A percentile compares a stretch with the other conserved stretches of the same genome.
Conservation (phyloP, 1,140 invertebrate genomes). For the Trissolcus basalis region DNA sequence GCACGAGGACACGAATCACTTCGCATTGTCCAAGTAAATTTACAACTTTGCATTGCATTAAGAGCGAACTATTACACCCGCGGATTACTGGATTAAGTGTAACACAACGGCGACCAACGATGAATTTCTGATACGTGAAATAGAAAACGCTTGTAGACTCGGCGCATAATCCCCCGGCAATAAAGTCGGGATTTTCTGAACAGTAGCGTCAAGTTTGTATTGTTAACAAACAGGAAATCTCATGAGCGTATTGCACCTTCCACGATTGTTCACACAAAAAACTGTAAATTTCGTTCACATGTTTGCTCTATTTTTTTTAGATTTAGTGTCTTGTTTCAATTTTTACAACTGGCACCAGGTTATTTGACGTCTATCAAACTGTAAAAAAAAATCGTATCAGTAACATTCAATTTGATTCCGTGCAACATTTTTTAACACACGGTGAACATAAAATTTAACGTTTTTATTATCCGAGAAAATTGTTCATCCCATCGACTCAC, state of each 20-base stretch:
- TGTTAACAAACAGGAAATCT: slow-evolving; percentile 35
- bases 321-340: too few relatives aligned
- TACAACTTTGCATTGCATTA: slow-evolving; percentile 53
- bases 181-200: slow-evolving; percentile 55
- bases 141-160: slow-evolving; percentile 54
- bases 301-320: too few relatives aligned
- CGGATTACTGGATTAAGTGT: slow-evolving; percentile 55
- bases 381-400: too few relatives aligned
- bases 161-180: slow-evolving; percentile 45
- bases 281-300: slow-evolving; percentile 21
- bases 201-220: slow-evolving; percentile 32
- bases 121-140: slow-evolving; percentile 53
- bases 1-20: slow-evolving; percentile 2
- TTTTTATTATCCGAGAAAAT: slow-evolving; percentile 28
- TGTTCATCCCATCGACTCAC: slow-evolving; percentile 14
- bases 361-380: too few relatives aligned
- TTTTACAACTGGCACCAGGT: too few relatives aligned
- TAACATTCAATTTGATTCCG: too few relatives aligned
- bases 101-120: slow-evolving; percentile 45
- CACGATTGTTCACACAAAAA: slow-evolving; percentile 29
- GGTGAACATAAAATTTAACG: slow-evolving; percentile 16
- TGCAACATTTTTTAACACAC: slow-evolving; percentile 13
- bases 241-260: slow-evolving; percentile 12
- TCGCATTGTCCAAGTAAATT: slow-evolving; percentile 42
- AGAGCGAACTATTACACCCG: slow-evolving; percentile 45